Percentiles rank a stretch among this genome's conserved stretches.
Conservation (phyloP, 2,888 invertebrate species). For the Pyrrhosoma nymphula region DNA sequence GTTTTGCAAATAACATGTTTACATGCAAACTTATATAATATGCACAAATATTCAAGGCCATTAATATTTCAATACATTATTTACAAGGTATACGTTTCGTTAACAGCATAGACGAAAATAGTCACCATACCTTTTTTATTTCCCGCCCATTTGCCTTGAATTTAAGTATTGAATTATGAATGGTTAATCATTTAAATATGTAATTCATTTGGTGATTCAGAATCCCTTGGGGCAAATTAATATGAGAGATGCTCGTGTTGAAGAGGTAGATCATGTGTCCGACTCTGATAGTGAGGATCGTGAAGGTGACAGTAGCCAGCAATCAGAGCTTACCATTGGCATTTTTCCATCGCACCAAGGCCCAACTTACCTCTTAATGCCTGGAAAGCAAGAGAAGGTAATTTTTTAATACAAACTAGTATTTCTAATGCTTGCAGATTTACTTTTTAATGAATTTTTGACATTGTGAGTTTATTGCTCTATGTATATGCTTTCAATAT, state of each 20-base stretch:
- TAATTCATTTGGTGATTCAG: conserved; percentile 78
- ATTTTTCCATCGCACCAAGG: conserved; percentile 96
- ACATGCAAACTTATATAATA: too few species aligned
- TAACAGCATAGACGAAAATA: too few species aligned
- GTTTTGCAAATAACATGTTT: too few species aligned
- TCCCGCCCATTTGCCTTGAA: too few species aligned
- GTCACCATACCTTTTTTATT: too few species aligned
- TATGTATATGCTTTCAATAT: neutral
- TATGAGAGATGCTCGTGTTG: conserved; percentile 96
- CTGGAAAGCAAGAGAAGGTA: conserved; percentile 96
- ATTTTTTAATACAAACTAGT: conserved; percentile 80
- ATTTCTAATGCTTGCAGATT: neutral
- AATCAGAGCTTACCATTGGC: conserved; percentile 89
- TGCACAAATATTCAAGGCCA: too few species aligned
- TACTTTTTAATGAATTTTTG: too few species aligned
- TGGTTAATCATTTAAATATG: neutral
- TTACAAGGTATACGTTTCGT: too few species aligned
- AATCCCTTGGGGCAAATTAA: conserved; percentile 97
- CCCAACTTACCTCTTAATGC: conserved; percentile 95
- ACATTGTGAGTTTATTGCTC: neutral
- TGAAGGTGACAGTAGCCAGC: conserved; percentile 81
- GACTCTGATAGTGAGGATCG: conserved; percentile 95
- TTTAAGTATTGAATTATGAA: neutral
- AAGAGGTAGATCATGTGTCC: conserved; percentile 95
- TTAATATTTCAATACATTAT: too few species aligned